Base-by-base conservation (phyloP, 2,888 invertebrate species). In the Cryptocheilus praepositus region DNA sequence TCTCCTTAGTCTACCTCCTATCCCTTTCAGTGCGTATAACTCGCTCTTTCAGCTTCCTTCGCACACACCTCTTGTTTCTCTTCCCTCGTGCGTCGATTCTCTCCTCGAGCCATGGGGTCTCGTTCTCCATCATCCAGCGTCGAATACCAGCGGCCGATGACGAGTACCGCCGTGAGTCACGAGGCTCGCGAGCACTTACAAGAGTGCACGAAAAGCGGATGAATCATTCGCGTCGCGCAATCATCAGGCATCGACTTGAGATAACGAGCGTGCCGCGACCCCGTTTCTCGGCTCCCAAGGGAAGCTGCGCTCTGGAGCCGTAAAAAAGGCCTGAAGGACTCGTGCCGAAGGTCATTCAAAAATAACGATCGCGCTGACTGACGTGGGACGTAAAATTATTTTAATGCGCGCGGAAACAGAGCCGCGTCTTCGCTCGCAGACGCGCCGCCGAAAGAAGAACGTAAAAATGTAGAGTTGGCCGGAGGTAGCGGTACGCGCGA, bases 261-360 rank as follows among this genome's bases (percentile, higher is more conserved):
- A 78, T 77, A 78, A 78, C 69, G 66, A 73, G 65, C 53, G 45
- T 25, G 16, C 25, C 25, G 5, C 67, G 68, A 72, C 62, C 45
- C 64, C 25, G 53, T 44, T 55, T 16, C 36, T 44, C 44, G 43
- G 8, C 11, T 36, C 36, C 8, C 36, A 1, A 36, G 36, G 36
- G 36, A 36, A 1, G 11, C 36, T 11, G 36, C 5, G 36, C 8
- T 36, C 36, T 7, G 36, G 11, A 7, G 36, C 36, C 11, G 25
- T 21, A 18, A 18, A 19, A 52, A 25, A 43, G 15, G 61, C 5
- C 18, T 52, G 13, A n/a, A 61, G 58, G 51, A 51, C 22, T 19
- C 36, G 28, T 36, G 2, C n/a, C 28, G 28, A 15, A 18, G 52
- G 44, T 56, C 36, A 36, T 60, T 60, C 59, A 36, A 36, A 43